phyloP scores from a whole-genome alignment of 1,140 invertebrate genomes.

The Drosophila aff. region DNA sequence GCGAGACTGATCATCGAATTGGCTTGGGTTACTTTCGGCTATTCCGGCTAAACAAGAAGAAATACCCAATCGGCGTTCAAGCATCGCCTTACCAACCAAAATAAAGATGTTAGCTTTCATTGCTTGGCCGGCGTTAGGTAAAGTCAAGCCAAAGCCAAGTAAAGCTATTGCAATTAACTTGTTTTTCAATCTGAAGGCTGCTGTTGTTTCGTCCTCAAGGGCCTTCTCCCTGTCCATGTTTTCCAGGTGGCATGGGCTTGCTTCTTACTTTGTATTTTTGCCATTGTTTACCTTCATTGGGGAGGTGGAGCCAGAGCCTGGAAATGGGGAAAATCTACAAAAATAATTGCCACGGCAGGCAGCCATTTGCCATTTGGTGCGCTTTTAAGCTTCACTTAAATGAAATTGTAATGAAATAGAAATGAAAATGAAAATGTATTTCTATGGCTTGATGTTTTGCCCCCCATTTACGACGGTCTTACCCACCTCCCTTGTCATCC shows the following conservation, averaged over 20 bases:
- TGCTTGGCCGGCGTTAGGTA: slow-evolving; percentile 45
- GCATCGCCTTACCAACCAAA: not conserved
- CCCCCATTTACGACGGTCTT: slow-evolving; percentile 16
- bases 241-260: slow-evolving; percentile 64
- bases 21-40: not conserved
- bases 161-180: slow-evolving; percentile 76
- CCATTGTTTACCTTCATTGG: slow-evolving; percentile 41
- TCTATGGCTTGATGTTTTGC: slow-evolving; percentile 79
- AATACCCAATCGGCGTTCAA: not conserved
- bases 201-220: slow-evolving; percentile 43
- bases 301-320: slow-evolving; percentile 6
- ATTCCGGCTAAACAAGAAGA: not conserved
- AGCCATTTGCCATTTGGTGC: slow-evolving; percentile 76
- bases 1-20: slow-evolving; percentile 9
- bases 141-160: slow-evolving; percentile 31
- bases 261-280: slow-evolving; percentile 34
- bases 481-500: slow-evolving; percentile 23
- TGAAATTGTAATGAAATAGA: slow-evolving; percentile 83
- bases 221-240: slow-evolving; percentile 50
- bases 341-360: slow-evolving; percentile 80
- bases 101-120: slow-evolving; percentile 50
- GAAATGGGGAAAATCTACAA: slow-evolving; percentile 69
- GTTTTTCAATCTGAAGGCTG: slow-evolving; percentile 74
- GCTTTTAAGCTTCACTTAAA: slow-evolving; percentile 82
- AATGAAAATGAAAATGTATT: slow-evolving; percentile 81